phyloP scores from a whole-genome alignment of 1,140 invertebrate species.

The Drosophila fuyamai region DNA sequence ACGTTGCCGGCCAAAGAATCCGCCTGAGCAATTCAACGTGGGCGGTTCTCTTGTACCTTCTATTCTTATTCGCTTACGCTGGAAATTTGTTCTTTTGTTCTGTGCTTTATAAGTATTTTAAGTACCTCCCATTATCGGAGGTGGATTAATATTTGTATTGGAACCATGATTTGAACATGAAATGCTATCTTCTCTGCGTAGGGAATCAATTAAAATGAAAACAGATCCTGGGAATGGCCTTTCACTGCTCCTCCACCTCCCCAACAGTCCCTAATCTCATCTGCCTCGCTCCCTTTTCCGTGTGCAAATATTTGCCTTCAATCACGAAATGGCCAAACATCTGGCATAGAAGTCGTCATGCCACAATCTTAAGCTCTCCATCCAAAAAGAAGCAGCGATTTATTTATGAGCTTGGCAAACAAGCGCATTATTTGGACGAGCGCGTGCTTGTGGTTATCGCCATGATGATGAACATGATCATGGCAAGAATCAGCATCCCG shows the following conservation, averaged over 20 bases:
- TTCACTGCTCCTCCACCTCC: no score
- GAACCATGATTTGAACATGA: no score
- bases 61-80: background rate
- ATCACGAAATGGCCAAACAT: slow-evolving; percentile 48
- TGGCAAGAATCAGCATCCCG: slow-evolving; percentile 18
- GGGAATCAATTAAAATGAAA: slow-evolving; percentile 24
- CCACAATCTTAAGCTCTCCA: slow-evolving; percentile 45
- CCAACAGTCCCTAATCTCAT: background rate
- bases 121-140: no score
- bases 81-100: background rate
- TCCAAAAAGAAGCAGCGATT: slow-evolving; percentile 53
- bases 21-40: slow-evolving; percentile 1
- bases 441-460: slow-evolving; percentile 50
- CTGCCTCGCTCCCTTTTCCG: background rate
- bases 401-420: slow-evolving; percentile 76
- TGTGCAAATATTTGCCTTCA: slow-evolving; percentile 66
- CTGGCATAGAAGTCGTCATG: slow-evolving; percentile 52
- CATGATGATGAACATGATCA: slow-evolving; percentile 38
- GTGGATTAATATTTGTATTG: no score
- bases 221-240: background rate
- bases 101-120: no score
- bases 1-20: slow-evolving; percentile 8
- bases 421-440: slow-evolving; percentile 75
- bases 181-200: no score
- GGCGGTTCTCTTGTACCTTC: background rate